Evolutionary conservation across 2,888 invertebrate genomes (phyloP).

Genomic region (Reticulitermes lucifugus): DNA sequence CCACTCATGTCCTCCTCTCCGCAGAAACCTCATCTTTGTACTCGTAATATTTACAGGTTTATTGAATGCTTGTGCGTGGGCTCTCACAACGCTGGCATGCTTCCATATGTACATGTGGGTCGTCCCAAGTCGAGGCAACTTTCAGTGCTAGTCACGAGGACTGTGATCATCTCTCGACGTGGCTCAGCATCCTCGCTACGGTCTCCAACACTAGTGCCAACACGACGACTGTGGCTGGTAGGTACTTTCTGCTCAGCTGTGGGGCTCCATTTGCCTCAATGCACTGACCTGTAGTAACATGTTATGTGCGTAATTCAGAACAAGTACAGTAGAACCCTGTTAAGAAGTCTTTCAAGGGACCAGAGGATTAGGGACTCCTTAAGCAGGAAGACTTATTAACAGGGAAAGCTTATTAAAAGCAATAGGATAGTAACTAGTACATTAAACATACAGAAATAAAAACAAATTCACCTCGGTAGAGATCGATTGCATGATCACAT

Average conservation of each 20-base stretch:
- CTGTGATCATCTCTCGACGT: constrained; percentile 36
- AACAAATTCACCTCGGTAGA: too few relatives aligned
- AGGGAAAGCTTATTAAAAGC: too few relatives aligned
- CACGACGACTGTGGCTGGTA: constrained; percentile 5
- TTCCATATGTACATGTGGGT: constrained; percentile 6
- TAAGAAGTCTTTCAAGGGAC: too few relatives aligned
- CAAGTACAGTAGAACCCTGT: too few relatives aligned
- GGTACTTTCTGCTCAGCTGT: neutral
- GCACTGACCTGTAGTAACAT: constrained; percentile 29
- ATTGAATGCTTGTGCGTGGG: constrained; percentile 37
- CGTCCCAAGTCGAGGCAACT: constrained; percentile 6
- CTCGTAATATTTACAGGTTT: constrained; percentile 32
- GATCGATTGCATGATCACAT: too few relatives aligned
- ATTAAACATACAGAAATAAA: too few relatives aligned
- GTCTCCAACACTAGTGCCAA: neutral
- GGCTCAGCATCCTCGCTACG: constrained; percentile 17
- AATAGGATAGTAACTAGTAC: too few relatives aligned
- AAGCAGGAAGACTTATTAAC: too few relatives aligned
- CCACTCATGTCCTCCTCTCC: neutral
- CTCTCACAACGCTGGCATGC: neutral
- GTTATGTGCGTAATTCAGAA: too few relatives aligned
- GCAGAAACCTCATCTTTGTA: constrained; percentile 23
- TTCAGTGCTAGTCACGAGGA: constrained; percentile 12
- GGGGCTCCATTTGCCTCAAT: constrained; percentile 31
- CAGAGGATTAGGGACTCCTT: too few relatives aligned